phyloP scores from a whole-genome alignment of 1,140 invertebrate species.

The Rhyzopertha dominica region DNA sequence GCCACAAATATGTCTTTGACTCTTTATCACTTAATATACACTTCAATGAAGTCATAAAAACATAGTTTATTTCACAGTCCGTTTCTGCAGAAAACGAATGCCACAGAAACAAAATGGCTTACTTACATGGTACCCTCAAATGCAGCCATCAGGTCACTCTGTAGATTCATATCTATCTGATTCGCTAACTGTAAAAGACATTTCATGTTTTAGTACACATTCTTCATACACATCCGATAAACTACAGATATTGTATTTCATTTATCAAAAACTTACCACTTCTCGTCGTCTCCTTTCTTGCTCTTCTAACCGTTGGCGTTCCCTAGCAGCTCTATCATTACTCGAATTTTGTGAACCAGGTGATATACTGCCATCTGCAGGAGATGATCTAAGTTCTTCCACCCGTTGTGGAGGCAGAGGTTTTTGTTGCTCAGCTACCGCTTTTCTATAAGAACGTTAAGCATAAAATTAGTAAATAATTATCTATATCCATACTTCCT shows the following conservation, averaged over 20 bases:
- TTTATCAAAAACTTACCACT: constrained; percentile 67
- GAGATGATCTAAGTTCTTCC: constrained; percentile 40
- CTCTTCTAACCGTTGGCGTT: constrained; percentile 74
- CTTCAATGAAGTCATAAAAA: constrained; percentile 13
- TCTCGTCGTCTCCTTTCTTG: constrained; percentile 86
- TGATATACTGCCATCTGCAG: constrained; percentile 46
- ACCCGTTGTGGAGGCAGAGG: constrained; percentile 43
- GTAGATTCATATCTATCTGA: constrained; percentile 96
- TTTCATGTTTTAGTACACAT: no score
- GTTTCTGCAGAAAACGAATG: constrained; percentile 2
- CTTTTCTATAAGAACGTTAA: constrained; percentile 52
- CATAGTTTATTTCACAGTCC: constrained; percentile 6
- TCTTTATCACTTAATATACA: constrained; percentile 7
- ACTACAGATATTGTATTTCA: constrained; percentile 1
- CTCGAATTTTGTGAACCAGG: constrained; percentile 56
- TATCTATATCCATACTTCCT: no score
- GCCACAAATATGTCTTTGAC: constrained; percentile 16
- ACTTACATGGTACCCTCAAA: constrained; percentile 92
- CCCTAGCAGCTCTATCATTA: constrained; percentile 67
- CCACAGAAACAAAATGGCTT: constrained; percentile 3
- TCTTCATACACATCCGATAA: no score
- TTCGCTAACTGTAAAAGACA: constrained; percentile 81
- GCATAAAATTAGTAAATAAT: constrained; percentile 2
- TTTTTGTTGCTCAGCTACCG: constrained; percentile 47
- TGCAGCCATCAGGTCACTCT: constrained; percentile 95